phyloP scores from a whole-genome alignment of 2,113 vertebrate species.

The Strigops habroptila region DNA sequence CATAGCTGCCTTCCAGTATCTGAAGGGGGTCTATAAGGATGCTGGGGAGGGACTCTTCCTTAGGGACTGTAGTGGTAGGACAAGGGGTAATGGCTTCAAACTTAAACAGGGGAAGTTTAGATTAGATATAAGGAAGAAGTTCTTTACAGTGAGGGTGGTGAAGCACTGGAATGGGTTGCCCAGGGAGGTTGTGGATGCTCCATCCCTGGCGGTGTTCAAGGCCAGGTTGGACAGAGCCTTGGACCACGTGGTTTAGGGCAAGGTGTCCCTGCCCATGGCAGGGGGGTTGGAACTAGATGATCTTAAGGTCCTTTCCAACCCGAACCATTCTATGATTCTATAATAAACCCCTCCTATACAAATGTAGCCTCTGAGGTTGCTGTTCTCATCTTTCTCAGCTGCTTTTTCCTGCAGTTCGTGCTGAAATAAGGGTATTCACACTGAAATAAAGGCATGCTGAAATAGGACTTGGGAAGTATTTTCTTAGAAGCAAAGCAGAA shows the following conservation, averaged over 20 bases:
- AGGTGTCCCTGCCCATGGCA: not conserved
- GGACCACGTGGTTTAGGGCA: not conserved
- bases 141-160: not conserved
- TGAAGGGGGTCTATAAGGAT: not conserved
- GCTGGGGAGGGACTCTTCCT: not conserved
- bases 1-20: not conserved
- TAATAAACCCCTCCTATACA: not conserved
- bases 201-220: not conserved
- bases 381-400: not conserved
- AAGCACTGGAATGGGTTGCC: not conserved
- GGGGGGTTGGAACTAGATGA: not conserved
- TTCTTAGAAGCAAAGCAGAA: not conserved
- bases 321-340: not conserved
- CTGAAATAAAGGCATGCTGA: not conserved
- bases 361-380: not conserved
- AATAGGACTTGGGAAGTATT: not conserved
- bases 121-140: not conserved
- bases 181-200: not conserved
- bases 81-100: not conserved
- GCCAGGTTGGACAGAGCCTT: not conserved
- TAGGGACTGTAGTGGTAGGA: not conserved
- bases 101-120: not conserved
- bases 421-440: not conserved
- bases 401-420: not conserved
- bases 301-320: not conserved